phyloP scores from a whole-genome alignment of 2,888 invertebrate species.

The Mythimna impura region DNA sequence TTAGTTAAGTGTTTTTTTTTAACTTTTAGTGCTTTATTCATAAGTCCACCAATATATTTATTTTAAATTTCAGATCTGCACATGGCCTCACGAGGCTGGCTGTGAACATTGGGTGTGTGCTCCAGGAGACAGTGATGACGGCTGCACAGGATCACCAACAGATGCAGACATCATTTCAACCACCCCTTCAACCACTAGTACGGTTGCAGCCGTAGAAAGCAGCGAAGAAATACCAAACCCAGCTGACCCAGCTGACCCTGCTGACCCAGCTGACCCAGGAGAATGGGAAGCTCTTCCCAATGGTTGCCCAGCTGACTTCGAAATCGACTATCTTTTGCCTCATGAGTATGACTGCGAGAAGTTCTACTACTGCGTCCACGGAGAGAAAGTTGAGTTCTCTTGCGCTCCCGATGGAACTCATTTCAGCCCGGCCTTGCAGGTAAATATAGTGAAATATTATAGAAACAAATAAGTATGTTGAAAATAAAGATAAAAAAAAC shows the following conservation, averaged over 20 bases:
- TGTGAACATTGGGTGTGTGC: background rate
- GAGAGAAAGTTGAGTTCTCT: slow-evolving; percentile 37
- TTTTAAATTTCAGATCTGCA: background rate
- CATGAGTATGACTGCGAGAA: slow-evolving; percentile 66
- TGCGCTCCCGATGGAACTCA: too few relatives aligned
- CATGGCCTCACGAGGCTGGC: background rate
- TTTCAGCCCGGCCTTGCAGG: too few relatives aligned
- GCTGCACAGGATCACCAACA: background rate
- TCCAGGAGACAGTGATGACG: background rate
- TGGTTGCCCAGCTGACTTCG: slow-evolving; percentile 67
- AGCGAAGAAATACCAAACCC: background rate
- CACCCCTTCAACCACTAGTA: background rate
- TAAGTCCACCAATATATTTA: background rate
- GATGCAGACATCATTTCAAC: background rate
- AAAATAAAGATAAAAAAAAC: too few relatives aligned
- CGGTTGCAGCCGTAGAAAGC: background rate
- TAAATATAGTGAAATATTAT: too few relatives aligned
- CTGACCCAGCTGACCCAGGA: too few relatives aligned
- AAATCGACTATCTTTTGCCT: slow-evolving; percentile 62
- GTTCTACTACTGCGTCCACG: slow-evolving; percentile 55
- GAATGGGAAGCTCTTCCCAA: slow-evolving; percentile 49
- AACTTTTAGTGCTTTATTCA: too few relatives aligned
- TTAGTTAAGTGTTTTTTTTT: too few relatives aligned
- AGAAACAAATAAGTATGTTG: too few relatives aligned
- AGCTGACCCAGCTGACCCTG: background rate